Evolutionary conservation across 2,888 invertebrate genomes (phyloP), one percentile per base, ranked within the genome.

Genomic region (Erpobdella octoculata): DNA sequence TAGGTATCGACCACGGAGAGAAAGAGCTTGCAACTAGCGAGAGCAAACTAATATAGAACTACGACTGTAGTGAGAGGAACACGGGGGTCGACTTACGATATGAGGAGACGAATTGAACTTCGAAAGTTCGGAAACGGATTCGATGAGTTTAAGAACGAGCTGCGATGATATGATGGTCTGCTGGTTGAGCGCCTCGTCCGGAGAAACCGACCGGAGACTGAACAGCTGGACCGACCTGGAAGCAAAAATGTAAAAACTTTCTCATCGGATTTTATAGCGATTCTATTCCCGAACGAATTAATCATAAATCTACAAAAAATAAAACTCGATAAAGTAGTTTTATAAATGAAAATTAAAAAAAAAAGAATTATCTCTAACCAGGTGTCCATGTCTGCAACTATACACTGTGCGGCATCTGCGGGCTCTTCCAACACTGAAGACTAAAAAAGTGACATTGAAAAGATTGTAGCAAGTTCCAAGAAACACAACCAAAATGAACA

Each of bases 81-180:
- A n/a, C n/a, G 46, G n/a, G 21, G 38, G 25, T 31, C 38, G 18
- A 85, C 86, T 86, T 86, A 92, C 92, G 86, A 90, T 89, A 81
- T 89, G 88, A 0, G 90, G 87, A 3, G 91, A 89, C 77, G 91
- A 89, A 70, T 87, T 88, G 21, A 91, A 88, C 74, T 86, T 88
- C 83, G 89, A 88, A 87, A 93, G 88, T 74, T 89, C 88, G 46
- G 89, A 87, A 37, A 92, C 86, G 0, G 90, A 89, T 83, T 93
- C 93, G 74, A 93, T 83, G 89, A 92, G 90, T 76, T 89, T 89
- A 33, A 89, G 89, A 18, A 93, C 90, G 15, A 92, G 84, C 77
- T 75, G 79, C 77, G 78, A 76, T 78, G 79, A 81, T 73, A 71
- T 79, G 77, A 78, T 80, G 69, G 77, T 79, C 72, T 61, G 41